Percentiles rank a stretch among this genome's conserved stretches.
These are phyloP conservation scores for Electrophaes corylata DNA, from an alignment of 2,888 invertebrate genomes.

Conservation along the genomic window DNA sequence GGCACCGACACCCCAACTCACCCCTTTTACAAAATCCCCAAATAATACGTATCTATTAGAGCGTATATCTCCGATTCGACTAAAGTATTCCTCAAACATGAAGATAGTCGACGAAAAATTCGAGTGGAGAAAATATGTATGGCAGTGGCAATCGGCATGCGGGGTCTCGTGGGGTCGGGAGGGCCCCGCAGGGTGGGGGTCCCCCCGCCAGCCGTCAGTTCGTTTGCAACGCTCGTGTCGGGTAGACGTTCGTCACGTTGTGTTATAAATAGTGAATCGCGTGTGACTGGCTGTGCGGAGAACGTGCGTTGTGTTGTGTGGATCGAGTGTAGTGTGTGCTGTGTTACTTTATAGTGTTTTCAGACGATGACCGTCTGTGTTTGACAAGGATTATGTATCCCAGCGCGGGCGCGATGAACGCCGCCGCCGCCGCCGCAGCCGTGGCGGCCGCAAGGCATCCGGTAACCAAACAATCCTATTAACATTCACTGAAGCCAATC, in stretches of 20 bases:
- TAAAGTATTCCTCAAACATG: slow-evolving; percentile 82
- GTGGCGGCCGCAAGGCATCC: slow-evolving; percentile 94
- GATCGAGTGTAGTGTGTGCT: slow-evolving; percentile 75
- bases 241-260: slow-evolving; percentile 53
- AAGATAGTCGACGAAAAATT: slow-evolving; percentile 83
- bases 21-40: slow-evolving; percentile 70
- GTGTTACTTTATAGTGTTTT: slow-evolving; percentile 68
- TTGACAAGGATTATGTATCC: slow-evolving; percentile 90
- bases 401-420: slow-evolving; percentile 92
- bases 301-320: slow-evolving; percentile 71
- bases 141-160: slow-evolving; percentile 73
- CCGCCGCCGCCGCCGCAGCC: slow-evolving; percentile 93
- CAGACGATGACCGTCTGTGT: slow-evolving; percentile 75
- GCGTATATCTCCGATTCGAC: slow-evolving; percentile 80
- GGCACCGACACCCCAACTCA: slow-evolving; percentile 59
- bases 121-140: slow-evolving; percentile 82
- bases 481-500: slow-evolving; percentile 15
- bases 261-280: slow-evolving; percentile 56
- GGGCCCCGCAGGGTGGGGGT: slow-evolving; percentile 53
- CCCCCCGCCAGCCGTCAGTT: slow-evolving; percentile 67
- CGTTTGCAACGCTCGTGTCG: slow-evolving; percentile 59
- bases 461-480: slow-evolving; percentile 83
- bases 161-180: slow-evolving; percentile 63
- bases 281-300: slow-evolving; percentile 69
- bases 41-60: slow-evolving; percentile 82